Evolutionary conservation across 1,140 invertebrate genomes (phyloP).

Genomic region (Hyles euphorbiae): DNA sequence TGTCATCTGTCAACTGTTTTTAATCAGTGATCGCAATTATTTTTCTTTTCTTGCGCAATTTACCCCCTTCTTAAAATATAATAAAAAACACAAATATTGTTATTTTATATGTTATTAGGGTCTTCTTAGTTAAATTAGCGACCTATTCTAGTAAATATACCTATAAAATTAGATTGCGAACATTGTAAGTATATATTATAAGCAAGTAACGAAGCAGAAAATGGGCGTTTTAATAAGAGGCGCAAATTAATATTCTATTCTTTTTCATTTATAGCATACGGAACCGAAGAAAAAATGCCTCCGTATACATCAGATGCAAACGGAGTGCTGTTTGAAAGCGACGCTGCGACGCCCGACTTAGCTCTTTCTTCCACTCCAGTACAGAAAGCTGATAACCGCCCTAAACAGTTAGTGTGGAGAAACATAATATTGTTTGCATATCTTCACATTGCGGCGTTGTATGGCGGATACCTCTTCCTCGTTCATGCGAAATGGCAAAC

Average conservation of each 20-base stretch:
- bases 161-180: no score
- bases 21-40: no score
- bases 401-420: conserved; percentile 89
- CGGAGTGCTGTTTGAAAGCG: conserved; percentile 80
- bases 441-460: conserved; percentile 91
- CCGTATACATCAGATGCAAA: conserved; percentile 78
- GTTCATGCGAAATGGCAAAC: conserved; percentile 88
- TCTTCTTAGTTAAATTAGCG: no score
- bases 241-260: neutral
- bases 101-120: no score
- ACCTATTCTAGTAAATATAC: no score
- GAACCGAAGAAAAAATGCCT: conserved; percentile 67
- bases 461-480: conserved; percentile 88
- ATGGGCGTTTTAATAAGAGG: no score
- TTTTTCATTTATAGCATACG: conserved; percentile 12
- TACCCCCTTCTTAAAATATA: no score
- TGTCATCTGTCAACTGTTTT: no score
- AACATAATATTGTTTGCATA: conserved; percentile 91
- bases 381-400: conserved; percentile 67
- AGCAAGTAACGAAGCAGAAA: no score
- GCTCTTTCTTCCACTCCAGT: conserved; percentile 55
- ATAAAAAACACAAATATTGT: no score
- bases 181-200: no score
- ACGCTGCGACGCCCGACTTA: conserved; percentile 76
- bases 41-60: no score